Percentiles rank a stretch among this genome's conserved stretches.
phyloP scores from a whole-genome alignment of 2,113 vertebrate genomes.

The Prietella phreatophila region DNA sequence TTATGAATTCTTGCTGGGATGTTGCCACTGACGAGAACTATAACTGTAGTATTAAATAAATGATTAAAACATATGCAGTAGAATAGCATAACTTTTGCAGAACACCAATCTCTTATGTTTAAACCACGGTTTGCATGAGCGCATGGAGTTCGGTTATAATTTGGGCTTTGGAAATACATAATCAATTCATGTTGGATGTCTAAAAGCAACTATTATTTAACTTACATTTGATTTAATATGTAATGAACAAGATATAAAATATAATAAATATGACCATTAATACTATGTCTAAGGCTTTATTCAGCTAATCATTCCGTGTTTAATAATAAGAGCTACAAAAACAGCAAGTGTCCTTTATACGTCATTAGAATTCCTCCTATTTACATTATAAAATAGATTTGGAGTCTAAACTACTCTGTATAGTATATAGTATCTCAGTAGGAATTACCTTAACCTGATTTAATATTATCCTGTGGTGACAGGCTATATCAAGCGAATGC shows the following conservation, averaged over 20 bases:
- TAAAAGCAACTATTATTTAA: background rate
- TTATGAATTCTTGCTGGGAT: background rate
- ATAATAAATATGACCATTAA: background rate
- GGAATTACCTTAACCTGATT: background rate
- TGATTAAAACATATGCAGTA: background rate
- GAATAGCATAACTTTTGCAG: background rate
- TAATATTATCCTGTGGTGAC: background rate
- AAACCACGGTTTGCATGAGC: background rate
- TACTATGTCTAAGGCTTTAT: background rate
- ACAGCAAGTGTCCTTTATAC: background rate
- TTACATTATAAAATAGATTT: conserved; percentile 3
- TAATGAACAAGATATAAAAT: background rate
- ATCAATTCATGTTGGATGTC: background rate
- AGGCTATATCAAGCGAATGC: background rate
- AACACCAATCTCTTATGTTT: background rate
- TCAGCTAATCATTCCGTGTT: background rate
- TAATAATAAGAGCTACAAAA: background rate
- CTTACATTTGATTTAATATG: background rate
- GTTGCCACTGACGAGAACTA: background rate
- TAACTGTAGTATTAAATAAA: background rate
- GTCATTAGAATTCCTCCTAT: background rate
- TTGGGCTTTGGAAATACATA: background rate
- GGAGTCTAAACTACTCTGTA: background rate
- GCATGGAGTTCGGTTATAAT: background rate
- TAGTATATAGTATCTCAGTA: no score